Evolutionary conservation across 2,113 vertebrate species (phyloP).

Genomic region (Cinclus cinclus): DNA sequence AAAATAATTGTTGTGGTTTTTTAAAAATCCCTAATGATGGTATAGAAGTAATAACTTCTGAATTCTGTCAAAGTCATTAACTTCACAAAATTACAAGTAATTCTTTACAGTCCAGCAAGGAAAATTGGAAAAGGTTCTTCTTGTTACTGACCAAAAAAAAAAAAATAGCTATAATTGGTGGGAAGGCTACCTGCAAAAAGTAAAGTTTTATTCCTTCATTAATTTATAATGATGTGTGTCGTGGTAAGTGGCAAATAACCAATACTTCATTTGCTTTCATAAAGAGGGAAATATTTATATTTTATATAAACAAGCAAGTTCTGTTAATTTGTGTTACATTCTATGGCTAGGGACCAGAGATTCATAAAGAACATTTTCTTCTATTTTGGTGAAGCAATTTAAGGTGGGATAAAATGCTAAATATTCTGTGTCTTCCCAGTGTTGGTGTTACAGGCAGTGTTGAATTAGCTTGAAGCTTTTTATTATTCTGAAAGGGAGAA

Average conservation of each 20-base stretch:
- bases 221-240: background rate
- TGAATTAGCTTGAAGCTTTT: background rate
- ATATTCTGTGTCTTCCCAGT: background rate
- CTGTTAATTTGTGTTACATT: background rate
- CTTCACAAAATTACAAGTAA: background rate
- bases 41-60: background rate
- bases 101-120: background rate
- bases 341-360: background rate
- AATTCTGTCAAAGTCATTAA: background rate
- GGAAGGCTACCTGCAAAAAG: background rate
- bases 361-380: background rate
- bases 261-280: background rate
- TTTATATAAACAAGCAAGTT: background rate
- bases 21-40: background rate
- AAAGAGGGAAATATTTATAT: background rate
- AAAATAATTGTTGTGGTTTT: background rate
- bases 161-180: background rate
- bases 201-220: background rate
- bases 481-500: background rate
- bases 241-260: background rate
- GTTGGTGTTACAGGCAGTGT: background rate
- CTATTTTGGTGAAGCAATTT: background rate
- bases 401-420: background rate
- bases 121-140: background rate
- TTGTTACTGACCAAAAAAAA: background rate